Percentiles rank a stretch among this genome's conserved stretches.
Evolutionary conservation across 2,113 vertebrate genomes (phyloP).

Genomic region (Octodon degus): DNA sequence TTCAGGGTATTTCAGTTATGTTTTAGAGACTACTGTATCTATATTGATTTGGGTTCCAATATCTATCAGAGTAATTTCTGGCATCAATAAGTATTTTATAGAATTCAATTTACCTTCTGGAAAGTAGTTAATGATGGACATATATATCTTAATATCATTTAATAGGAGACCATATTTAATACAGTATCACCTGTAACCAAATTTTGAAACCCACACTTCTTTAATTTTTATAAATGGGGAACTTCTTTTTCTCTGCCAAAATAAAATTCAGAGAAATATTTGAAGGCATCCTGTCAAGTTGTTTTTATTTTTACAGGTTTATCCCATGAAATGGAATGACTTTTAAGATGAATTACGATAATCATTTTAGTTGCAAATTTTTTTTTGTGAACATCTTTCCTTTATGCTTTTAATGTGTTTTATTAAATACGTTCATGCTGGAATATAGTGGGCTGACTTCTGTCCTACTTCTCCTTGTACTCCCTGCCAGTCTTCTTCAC

Average conservation of each 20-base stretch:
- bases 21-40: constrained; percentile 16
- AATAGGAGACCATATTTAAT: background rate
- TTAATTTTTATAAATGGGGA: background rate
- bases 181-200: background rate
- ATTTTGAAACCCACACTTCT: background rate
- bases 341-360: background rate
- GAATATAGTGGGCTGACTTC: background rate
- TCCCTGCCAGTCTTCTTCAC: background rate
- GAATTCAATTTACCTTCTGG: background rate
- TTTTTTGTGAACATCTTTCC: constrained; percentile 19
- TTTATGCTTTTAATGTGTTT: constrained; percentile 12
- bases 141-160: constrained; percentile 37
- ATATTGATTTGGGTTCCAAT: background rate
- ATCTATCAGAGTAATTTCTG: background rate
- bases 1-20: background rate
- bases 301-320: background rate
- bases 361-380: background rate
- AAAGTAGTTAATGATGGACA: constrained; percentile 32
- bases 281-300: background rate
- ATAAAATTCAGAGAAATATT: background rate
- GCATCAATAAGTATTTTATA: constrained; percentile 14
- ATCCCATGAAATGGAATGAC: background rate
- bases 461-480: background rate
- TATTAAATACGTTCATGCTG: background rate
- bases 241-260: background rate